phyloP scores from a whole-genome alignment of 2,113 vertebrate species.

The Sula dactylatra region DNA sequence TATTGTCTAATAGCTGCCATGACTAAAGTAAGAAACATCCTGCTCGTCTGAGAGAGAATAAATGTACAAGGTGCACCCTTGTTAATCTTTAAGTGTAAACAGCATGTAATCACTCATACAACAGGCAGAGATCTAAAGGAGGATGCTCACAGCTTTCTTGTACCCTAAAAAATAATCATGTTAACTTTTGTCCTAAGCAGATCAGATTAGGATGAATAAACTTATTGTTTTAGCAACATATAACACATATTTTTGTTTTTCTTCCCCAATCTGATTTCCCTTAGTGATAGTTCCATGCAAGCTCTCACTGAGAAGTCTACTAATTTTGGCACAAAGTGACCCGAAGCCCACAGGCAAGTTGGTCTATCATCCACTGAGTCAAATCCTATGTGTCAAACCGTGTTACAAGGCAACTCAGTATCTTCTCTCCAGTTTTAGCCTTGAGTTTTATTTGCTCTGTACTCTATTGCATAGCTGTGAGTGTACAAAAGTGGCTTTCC shows the following conservation, averaged over 20 bases:
- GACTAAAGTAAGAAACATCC: background rate
- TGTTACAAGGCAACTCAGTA: background rate
- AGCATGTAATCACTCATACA: background rate
- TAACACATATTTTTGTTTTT: background rate
- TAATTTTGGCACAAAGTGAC: constrained; percentile 48
- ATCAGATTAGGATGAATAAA: background rate
- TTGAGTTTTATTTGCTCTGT: background rate
- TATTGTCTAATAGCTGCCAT: background rate
- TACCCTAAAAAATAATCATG: background rate
- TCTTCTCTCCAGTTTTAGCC: background rate
- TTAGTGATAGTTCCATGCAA: background rate
- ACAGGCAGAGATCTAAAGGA: background rate
- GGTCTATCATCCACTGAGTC: background rate
- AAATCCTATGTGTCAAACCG: constrained; percentile 29
- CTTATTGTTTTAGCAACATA: background rate
- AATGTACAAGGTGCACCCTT: background rate
- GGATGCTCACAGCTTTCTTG: background rate
- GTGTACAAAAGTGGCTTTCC: background rate
- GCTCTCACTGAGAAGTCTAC: background rate
- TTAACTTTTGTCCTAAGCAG: background rate
- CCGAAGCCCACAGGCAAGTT: background rate
- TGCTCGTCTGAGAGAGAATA: background rate
- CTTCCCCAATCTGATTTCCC: background rate
- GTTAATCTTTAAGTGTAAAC: background rate
- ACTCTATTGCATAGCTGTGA: background rate